Evolutionary conservation across 2,888 invertebrate genomes (phyloP).

Genomic region (Helleia helle): DNA sequence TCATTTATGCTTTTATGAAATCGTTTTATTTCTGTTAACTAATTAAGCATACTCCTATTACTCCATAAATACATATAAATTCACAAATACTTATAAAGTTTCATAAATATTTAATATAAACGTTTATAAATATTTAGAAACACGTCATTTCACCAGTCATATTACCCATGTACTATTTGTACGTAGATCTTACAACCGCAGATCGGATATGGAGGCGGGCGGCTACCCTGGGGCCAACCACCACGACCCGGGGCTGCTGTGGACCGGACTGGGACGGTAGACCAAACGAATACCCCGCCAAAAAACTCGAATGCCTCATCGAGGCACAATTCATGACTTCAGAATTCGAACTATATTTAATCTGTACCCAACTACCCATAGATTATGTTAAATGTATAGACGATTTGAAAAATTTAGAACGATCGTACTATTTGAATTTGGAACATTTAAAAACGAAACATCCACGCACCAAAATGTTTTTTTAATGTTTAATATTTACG

Average conservation of each 20-base stretch:
- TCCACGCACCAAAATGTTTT: not conserved
- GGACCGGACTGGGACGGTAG: constrained; percentile 74
- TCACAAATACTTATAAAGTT: too few species aligned
- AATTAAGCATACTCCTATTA: too few species aligned
- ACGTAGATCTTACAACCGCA: constrained; percentile 73
- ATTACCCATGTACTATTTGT: constrained; percentile 44
- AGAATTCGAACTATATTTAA: not conserved
- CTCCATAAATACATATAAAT: too few species aligned
- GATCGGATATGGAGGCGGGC: constrained; percentile 74
- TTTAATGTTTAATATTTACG: too few species aligned
- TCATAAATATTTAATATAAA: too few species aligned
- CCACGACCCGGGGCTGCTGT: constrained; percentile 78
- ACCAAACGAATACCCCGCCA: not conserved
- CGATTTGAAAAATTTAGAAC: not conserved
- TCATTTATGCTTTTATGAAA: too few species aligned
- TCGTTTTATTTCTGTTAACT: too few species aligned
- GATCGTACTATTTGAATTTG: not conserved
- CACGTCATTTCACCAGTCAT: not conserved
- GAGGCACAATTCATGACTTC: not conserved
- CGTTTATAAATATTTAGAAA: too few species aligned
- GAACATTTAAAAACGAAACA: not conserved
- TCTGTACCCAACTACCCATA: not conserved
- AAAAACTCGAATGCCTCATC: not conserved
- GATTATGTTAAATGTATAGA: constrained; percentile 2
- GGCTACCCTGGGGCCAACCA: constrained; percentile 75